These are phyloP conservation scores for Bombus waltoni DNA, from an alignment of 1,140 invertebrate species.

Conservation along the genomic window DNA sequence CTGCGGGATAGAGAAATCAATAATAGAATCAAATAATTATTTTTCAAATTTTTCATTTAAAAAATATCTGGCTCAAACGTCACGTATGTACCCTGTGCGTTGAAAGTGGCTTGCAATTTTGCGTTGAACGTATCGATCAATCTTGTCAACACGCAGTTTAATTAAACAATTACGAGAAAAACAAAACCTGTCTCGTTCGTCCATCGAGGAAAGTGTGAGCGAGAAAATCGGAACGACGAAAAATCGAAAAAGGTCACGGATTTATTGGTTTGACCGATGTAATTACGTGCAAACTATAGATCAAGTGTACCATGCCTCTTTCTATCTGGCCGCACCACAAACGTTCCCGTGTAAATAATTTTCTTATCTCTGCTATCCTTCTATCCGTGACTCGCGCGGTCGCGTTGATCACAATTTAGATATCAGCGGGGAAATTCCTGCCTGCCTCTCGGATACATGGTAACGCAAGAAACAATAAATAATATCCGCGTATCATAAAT, in stretches of 20 bases:
- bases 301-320: too few species aligned
- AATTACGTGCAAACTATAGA: conserved; percentile 11
- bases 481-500: conserved; percentile 4
- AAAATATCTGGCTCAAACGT: background rate
- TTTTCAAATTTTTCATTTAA: background rate
- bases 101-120: conserved; percentile 21
- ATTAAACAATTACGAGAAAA: conserved; percentile 14
- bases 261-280: background rate
- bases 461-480: conserved; percentile 33
- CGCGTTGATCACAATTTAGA: conserved; percentile 45
- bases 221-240: conserved; percentile 23
- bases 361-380: conserved; percentile 33
- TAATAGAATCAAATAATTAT: background rate
- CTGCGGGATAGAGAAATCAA: background rate
- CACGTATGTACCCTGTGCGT: background rate
- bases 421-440: conserved; percentile 32
- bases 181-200: background rate
- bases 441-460: background rate
- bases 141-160: conserved; percentile 30
- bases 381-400: conserved; percentile 12
- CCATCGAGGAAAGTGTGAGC: background rate
- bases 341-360: conserved; percentile 32
- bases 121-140: conserved; percentile 32
- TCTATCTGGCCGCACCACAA: background rate
- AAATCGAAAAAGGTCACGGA: conserved; percentile 27